Percentiles rank a stretch among this genome's conserved stretches.
These are phyloP conservation scores for Ethmia dodecea DNA, from an alignment of 2,888 invertebrate genomes.

Conservation along the genomic window DNA sequence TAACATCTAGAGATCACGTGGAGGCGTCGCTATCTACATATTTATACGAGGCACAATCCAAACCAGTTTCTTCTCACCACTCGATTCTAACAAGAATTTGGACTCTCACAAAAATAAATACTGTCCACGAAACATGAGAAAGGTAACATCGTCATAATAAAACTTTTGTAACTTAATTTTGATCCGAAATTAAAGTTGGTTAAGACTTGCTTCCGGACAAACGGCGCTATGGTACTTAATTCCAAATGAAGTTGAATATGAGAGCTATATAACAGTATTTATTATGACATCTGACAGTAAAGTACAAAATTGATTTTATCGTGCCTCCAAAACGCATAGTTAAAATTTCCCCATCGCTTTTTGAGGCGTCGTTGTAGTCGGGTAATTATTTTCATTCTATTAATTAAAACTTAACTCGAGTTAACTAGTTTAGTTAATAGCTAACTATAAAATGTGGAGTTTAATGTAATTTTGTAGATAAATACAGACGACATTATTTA, in stretches of 20 bases:
- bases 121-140: conserved; percentile 70
- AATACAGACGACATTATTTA: too few species aligned
- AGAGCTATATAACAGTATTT: conserved; percentile 64
- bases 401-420: conserved; percentile 45
- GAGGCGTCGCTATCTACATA: conserved; percentile 64
- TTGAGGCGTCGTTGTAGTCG: conserved; percentile 30
- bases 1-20: conserved; percentile 55
- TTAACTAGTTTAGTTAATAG: too few species aligned
- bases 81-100: conserved; percentile 72
- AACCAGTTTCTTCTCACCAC: conserved; percentile 64
- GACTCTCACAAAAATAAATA: conserved; percentile 73
- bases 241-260: conserved; percentile 48
- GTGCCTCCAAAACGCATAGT: conserved; percentile 48
- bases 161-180: conserved; percentile 45
- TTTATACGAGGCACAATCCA: conserved; percentile 61
- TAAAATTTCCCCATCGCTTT: conserved; percentile 44
- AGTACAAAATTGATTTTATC: conserved; percentile 72
- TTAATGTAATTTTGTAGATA: too few species aligned
- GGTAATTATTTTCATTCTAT: conserved; percentile 43
- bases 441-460: too few species aligned
- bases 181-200: conserved; percentile 35
- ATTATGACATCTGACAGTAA: conserved; percentile 70
- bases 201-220: conserved; percentile 51
- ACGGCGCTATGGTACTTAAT: conserved; percentile 38
- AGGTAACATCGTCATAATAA: conserved; percentile 53